A percentile compares a stretch with the other conserved stretches of the same genome.
These are phyloP conservation scores for Halichoerus grypus DNA, from an alignment of 2,113 vertebrate species.

Conservation along the genomic window DNA sequence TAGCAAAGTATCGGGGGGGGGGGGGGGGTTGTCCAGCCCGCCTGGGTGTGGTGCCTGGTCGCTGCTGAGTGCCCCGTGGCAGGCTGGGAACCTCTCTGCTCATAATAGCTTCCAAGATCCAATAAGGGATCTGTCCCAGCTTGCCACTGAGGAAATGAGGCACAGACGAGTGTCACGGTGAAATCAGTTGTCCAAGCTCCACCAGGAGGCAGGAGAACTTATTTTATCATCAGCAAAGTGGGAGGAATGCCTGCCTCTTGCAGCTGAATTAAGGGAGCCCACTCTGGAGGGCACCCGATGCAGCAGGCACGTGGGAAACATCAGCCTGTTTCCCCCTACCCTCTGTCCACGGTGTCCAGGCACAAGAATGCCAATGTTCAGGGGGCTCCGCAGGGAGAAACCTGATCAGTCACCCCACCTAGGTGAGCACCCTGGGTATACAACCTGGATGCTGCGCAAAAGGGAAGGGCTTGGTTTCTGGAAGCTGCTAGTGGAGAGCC, in stretches of 20 bases:
- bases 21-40: not conserved
- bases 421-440: not conserved
- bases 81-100: not conserved
- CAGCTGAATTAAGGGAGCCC: not conserved
- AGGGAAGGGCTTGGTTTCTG: not conserved
- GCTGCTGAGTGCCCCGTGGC: not conserved
- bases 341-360: rapidly evolving
- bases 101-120: not conserved
- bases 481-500: not conserved
- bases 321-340: not conserved
- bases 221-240: not conserved
- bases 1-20: not conserved
- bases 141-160: not conserved
- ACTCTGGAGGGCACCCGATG: not conserved
- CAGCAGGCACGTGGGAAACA: not conserved
- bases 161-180: not conserved
- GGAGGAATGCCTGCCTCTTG: not conserved
- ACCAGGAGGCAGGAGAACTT: not conserved
- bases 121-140: not conserved
- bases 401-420: not conserved
- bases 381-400: not conserved
- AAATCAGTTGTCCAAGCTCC: not conserved
- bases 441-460: not conserved
- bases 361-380: not conserved
- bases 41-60: not conserved